Evolutionary conservation across 2,888 invertebrate genomes (phyloP).

Genomic region (Dastarcus helophoroides): DNA sequence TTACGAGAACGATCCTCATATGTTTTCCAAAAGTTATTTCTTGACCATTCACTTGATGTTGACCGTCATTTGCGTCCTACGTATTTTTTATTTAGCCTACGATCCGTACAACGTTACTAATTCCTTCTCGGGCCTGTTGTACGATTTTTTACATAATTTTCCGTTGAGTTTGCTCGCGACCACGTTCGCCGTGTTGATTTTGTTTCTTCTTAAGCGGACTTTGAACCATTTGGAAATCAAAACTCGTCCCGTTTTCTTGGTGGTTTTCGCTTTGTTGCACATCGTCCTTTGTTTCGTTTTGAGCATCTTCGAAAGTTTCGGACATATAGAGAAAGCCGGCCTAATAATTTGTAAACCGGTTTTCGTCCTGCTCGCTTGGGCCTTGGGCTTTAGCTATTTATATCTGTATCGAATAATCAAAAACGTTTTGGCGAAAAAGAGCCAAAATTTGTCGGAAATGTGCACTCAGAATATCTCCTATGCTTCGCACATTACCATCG

Average conservation of each 20-base stretch:
- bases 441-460: slow-evolving; percentile 67
- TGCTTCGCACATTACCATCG: slow-evolving; percentile 81
- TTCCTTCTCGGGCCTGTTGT: slow-evolving; percentile 59
- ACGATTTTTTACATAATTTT: slow-evolving; percentile 72
- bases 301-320: slow-evolving; percentile 59
- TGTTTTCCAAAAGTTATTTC: slow-evolving; percentile 81
- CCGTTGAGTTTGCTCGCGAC: slow-evolving; percentile 80
- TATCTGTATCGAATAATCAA: slow-evolving; percentile 72
- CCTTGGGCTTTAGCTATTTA: slow-evolving; percentile 73
- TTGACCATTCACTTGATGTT: slow-evolving; percentile 73
- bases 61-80: slow-evolving; percentile 67
- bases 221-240: slow-evolving; percentile 56
- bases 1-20: slow-evolving; percentile 74
- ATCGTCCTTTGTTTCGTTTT: slow-evolving; percentile 69
- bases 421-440: slow-evolving; percentile 61
- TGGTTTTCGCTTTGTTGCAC: slow-evolving; percentile 67
- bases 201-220: slow-evolving; percentile 74
- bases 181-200: slow-evolving; percentile 78
- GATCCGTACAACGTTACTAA: slow-evolving; percentile 85
- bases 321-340: slow-evolving; percentile 34
- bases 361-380: slow-evolving; percentile 74
- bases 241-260: slow-evolving; percentile 60
- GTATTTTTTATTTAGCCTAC: slow-evolving; percentile 79
- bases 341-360: slow-evolving; percentile 72
- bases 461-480: slow-evolving; percentile 68